phyloP scores from a whole-genome alignment of 2,113 vertebrate species.

The Ranitomeya imitator region DNA sequence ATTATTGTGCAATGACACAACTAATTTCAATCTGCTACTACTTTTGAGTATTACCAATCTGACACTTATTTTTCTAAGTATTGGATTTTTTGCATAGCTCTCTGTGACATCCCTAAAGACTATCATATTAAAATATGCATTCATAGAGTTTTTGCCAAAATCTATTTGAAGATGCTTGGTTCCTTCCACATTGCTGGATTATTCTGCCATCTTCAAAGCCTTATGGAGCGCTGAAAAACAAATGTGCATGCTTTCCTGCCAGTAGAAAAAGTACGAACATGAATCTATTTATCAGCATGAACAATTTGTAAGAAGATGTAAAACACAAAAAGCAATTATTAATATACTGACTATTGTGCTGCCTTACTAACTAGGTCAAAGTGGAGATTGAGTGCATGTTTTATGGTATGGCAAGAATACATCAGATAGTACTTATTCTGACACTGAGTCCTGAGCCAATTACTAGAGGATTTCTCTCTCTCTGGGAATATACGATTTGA shows the following conservation, averaged over 20 bases:
- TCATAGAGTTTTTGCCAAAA: not conserved
- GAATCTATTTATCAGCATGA: slow-evolving; percentile 1
- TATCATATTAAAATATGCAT: not conserved
- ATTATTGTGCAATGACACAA: too few species aligned
- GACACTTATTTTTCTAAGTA: too few species aligned
- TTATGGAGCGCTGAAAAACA: not conserved
- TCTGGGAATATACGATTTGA: slow-evolving; percentile 10
- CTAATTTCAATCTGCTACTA: too few species aligned
- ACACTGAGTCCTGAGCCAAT: slow-evolving; percentile 12
- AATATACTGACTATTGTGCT: not conserved
- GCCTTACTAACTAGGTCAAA: slow-evolving; percentile 5
- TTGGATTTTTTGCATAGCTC: too few species aligned
- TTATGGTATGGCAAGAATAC: not conserved
- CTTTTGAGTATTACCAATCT: too few species aligned
- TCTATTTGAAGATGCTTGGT: not conserved
- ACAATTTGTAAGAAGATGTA: not conserved
- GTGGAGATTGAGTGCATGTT: not conserved
- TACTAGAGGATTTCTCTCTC: slow-evolving; percentile 25
- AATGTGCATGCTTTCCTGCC: not conserved
- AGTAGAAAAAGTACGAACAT: not conserved
- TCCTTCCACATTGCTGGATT: not conserved
- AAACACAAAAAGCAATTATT: not conserved
- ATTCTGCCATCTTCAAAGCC: not conserved
- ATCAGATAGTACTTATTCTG: slow-evolving; percentile 27
- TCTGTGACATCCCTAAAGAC: too few species aligned